Percentiles rank a stretch among this genome's conserved stretches.
These are phyloP conservation scores for Sinosuthora webbiana DNA, from an alignment of 2,113 vertebrate species.

Conservation along the genomic window DNA sequence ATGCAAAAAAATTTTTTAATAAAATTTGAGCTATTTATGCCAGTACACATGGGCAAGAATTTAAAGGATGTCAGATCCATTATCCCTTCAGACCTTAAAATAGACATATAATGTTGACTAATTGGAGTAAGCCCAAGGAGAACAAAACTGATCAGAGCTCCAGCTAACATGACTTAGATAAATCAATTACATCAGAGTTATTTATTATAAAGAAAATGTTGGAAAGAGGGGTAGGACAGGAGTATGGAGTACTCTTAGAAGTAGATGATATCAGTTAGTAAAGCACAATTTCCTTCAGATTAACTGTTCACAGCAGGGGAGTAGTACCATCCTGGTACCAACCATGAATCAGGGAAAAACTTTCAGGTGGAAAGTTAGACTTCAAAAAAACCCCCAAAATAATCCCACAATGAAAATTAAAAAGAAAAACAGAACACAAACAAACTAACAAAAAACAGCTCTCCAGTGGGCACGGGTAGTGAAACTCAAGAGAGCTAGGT, in stretches of 20 bases:
- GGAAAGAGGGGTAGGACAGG: neutral
- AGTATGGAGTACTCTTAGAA: neutral
- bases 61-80: neutral
- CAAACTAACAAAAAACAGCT: neutral
- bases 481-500: neutral
- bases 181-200: neutral
- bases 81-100: neutral
- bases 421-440: neutral
- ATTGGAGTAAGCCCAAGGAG: neutral
- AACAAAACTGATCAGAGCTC: neutral
- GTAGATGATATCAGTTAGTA: neutral
- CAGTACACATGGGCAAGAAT: neutral
- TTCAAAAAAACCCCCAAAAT: neutral
- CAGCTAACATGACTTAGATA: neutral
- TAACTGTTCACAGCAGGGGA: neutral
- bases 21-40: neutral
- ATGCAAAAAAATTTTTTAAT: neutral
- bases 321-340: no score
- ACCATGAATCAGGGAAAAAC: neutral
- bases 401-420: accelerated
- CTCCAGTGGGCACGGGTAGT: neutral
- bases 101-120: neutral
- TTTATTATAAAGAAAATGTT: neutral
- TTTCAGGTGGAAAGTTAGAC: neutral
- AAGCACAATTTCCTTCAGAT: neutral